These are phyloP conservation scores for Catocala nupta DNA, from an alignment of 2,888 invertebrate species.

Conservation along the genomic window DNA sequence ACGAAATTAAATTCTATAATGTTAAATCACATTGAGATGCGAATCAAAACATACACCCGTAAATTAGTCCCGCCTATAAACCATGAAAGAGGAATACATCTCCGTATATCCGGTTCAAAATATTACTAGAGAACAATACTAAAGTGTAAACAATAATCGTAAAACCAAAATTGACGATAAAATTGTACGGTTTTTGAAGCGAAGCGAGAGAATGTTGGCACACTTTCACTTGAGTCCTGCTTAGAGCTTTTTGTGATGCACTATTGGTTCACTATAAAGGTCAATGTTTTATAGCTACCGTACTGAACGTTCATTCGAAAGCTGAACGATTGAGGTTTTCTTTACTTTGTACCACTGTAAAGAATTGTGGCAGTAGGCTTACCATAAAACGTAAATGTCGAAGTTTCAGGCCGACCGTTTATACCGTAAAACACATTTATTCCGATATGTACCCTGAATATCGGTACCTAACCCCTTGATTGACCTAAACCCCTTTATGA, in stretches of 20 bases:
- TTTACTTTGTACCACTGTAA: background rate
- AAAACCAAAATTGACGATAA: conserved; percentile 37
- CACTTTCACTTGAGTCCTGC: conserved; percentile 37
- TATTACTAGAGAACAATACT: conserved; percentile 2
- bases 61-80: background rate
- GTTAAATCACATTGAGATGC: background rate
- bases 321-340: background rate
- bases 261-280: conserved; percentile 25
- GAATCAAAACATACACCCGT: background rate
- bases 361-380: too few relatives aligned
- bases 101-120: conserved; percentile 4
- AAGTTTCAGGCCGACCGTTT: too few relatives aligned
- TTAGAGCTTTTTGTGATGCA: conserved; percentile 37
- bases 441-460: too few relatives aligned
- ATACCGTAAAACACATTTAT: too few relatives aligned
- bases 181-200: conserved; percentile 28
- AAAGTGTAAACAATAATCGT: conserved; percentile 24
- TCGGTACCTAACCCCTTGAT: too few relatives aligned
- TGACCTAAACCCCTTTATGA: too few relatives aligned
- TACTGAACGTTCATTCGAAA: conserved; percentile 3
- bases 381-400: too few relatives aligned
- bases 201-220: conserved; percentile 16
- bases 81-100: background rate
- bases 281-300: conserved; percentile 23
- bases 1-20: background rate